Evolutionary conservation across 2,797 vertebrate genomes (phyloP).

Genomic region (Monodelphis domestica): DNA sequence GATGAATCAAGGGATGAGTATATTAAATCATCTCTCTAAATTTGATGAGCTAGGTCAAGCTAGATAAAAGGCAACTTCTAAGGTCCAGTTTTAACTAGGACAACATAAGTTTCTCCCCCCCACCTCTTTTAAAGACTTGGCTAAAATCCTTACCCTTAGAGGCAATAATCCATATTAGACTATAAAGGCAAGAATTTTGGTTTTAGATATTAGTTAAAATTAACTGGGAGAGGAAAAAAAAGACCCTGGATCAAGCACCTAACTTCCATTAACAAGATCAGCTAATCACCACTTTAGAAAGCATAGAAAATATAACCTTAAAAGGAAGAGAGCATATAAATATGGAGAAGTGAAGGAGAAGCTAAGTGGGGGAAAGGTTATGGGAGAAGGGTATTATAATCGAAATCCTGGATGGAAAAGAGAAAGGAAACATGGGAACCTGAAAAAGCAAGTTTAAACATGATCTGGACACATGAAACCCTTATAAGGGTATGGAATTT

Average conservation of each 20-base stretch:
- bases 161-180: not conserved
- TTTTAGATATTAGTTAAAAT: not conserved
- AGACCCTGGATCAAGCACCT: not conserved
- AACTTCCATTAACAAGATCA: not conserved
- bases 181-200: not conserved
- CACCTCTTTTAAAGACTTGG: not conserved
- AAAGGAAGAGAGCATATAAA: not conserved
- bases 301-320: not conserved
- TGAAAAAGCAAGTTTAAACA: not conserved
- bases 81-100: not conserved
- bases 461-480: too few relatives aligned
- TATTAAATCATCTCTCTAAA: constrained; percentile 8
- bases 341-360: not conserved
- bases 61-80: constrained; percentile 1
- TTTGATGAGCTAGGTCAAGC: constrained; percentile 6
- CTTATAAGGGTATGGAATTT: not conserved
- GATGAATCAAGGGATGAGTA: not conserved
- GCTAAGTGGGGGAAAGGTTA: not conserved
- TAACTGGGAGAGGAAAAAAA: not conserved
- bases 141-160: not conserved
- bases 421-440: not conserved
- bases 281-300: not conserved
- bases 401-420: not conserved
- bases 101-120: not conserved
- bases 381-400: not conserved